Evolutionary conservation across 2,888 invertebrate genomes (phyloP).

Genomic region (Hoplodrina ambigua): DNA sequence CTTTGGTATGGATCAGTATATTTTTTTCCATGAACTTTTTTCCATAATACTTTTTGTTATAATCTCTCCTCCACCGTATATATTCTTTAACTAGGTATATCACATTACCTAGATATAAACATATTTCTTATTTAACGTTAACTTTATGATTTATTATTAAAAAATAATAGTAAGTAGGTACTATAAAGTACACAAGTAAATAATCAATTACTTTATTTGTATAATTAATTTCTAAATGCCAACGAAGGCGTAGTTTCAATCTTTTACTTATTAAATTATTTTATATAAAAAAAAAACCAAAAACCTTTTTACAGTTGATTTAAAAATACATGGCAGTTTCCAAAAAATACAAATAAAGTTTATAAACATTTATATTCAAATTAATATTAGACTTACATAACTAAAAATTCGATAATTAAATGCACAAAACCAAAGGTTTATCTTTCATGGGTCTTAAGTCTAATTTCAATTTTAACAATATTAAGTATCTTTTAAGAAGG

Average conservation of each 20-base stretch:
- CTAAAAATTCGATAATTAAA: too few relatives aligned
- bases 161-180: not conserved
- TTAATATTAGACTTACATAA: too few relatives aligned
- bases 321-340: conserved; percentile 1
- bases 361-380: too few relatives aligned
- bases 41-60: too few relatives aligned
- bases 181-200: conserved; percentile 7
- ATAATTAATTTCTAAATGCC: conserved; percentile 8
- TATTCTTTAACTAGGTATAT: not conserved
- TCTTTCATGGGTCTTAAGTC: too few relatives aligned
- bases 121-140: too few relatives aligned
- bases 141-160: too few relatives aligned
- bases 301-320: not conserved
- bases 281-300: not conserved
- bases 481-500: not conserved
- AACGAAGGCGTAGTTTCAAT: not conserved
- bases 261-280: not conserved
- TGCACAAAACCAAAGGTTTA: too few relatives aligned
- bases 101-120: not conserved
- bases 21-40: too few relatives aligned
- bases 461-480: too few relatives aligned
- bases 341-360: not conserved
- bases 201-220: not conserved
- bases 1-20: too few relatives aligned
- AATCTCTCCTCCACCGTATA: too few relatives aligned